These are phyloP conservation scores for Fragum whitleyi DNA, from an alignment of 2,888 invertebrate species.

Conservation along the genomic window DNA sequence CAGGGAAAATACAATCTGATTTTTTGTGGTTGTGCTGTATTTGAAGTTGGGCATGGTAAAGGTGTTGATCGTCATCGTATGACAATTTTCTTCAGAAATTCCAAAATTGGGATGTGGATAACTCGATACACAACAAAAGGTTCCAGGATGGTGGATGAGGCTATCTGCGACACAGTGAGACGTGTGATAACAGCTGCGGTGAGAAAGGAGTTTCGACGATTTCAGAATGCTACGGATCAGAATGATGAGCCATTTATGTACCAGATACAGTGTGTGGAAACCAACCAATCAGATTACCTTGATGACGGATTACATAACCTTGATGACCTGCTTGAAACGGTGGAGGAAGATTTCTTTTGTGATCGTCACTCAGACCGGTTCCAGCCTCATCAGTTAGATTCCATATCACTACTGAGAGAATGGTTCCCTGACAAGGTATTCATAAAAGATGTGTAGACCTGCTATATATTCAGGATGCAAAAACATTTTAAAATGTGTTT, in stretches of 20 bases:
- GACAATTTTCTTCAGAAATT: constrained; percentile 49
- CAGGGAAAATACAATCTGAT: constrained; percentile 45
- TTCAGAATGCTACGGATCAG: neutral
- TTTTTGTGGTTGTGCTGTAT: constrained; percentile 55
- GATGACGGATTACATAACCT: constrained; percentile 45
- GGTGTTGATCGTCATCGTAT: constrained; percentile 42
- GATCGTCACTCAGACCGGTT: constrained; percentile 34
- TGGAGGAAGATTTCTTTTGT: constrained; percentile 38
- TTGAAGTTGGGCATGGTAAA: constrained; percentile 37
- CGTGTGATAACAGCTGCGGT: constrained; percentile 38
- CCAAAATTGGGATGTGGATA: constrained; percentile 47
- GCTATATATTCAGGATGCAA: too few species aligned
- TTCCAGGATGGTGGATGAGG: constrained; percentile 23
- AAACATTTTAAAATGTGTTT: too few species aligned
- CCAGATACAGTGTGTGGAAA: constrained; percentile 42
- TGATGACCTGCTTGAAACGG: constrained; percentile 12
- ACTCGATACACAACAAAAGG: constrained; percentile 42
- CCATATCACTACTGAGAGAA: constrained; percentile 33
- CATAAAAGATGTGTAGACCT: neutral
- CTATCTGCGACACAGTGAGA: constrained; percentile 42
- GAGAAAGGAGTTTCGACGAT: constrained; percentile 40
- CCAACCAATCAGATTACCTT: constrained; percentile 17
- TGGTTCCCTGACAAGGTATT: constrained; percentile 56
- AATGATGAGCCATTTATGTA: constrained; percentile 38
- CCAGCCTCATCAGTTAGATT: constrained; percentile 38